Conservation (phyloP, 2,113 vertebrate genomes). For the Erpornis zantholeuca region DNA sequence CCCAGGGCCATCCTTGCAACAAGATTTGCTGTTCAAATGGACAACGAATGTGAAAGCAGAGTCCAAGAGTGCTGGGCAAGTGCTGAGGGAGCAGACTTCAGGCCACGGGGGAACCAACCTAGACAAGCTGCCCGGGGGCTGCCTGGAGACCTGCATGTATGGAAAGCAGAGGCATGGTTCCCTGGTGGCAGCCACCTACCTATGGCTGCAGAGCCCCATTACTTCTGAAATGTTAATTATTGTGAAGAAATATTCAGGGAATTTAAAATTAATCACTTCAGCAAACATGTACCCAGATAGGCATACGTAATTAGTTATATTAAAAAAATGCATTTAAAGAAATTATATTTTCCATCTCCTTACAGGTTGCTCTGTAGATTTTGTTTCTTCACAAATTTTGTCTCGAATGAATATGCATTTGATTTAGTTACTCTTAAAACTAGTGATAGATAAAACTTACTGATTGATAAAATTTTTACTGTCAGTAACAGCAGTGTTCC, state of each 20-base stretch:
- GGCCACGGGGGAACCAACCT: background rate
- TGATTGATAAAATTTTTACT: background rate
- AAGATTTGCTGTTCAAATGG: constrained; percentile 21
- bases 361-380: background rate
- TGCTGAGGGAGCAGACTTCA: background rate
- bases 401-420: background rate
- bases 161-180: background rate
- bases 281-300: background rate
- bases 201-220: background rate
- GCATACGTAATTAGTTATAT: background rate
- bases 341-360: background rate
- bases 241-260: background rate
- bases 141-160: background rate
- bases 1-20: constrained; percentile 9
- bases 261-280: background rate
- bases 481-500: background rate
- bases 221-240: background rate
- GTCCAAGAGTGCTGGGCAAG: background rate
- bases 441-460: background rate
- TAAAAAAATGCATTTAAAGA: background rate
- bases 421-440: background rate
- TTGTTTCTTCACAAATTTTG: background rate
- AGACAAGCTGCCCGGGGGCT: background rate
- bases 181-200: background rate
- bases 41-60: background rate